A percentile compares a stretch with the other conserved stretches of the same genome.
These are phyloP conservation scores for Malacoraja senta DNA, from an alignment of 2,797 vertebrate genomes.

Conservation along the genomic window DNA sequence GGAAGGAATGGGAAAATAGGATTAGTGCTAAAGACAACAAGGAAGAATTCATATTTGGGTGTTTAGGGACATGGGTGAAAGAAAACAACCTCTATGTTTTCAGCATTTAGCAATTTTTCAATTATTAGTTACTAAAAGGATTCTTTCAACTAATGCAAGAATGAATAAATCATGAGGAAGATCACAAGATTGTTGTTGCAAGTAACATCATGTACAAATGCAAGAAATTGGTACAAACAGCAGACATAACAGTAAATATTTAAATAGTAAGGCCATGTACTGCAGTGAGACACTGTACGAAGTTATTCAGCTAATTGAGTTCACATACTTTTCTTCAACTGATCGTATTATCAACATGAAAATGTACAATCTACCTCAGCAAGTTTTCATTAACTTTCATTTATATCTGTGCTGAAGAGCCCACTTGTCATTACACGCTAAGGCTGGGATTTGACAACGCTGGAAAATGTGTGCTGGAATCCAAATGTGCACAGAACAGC, in stretches of 20 bases:
- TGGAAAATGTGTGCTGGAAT: too few species aligned
- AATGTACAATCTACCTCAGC: not conserved
- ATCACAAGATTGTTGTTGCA: not conserved
- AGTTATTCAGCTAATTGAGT: not conserved
- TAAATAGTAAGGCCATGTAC: not conserved
- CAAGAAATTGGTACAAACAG: not conserved
- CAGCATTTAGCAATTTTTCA: not conserved
- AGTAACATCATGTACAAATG: not conserved
- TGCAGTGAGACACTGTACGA: not conserved
- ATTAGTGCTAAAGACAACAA: not conserved
- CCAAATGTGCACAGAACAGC: too few species aligned
- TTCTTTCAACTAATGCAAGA: not conserved
- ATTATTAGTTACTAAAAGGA: not conserved
- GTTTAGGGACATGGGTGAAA: not conserved
- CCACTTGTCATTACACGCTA: not conserved
- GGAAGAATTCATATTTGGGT: not conserved
- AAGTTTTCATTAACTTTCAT: not conserved
- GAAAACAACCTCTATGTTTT: not conserved
- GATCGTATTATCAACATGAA: not conserved
- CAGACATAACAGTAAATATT: not conserved
- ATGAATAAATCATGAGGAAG: constrained; percentile 21
- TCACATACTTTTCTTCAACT: not conserved
- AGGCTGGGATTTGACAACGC: not conserved
- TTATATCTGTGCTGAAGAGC: not conserved
- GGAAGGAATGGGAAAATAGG: constrained; percentile 18